These are phyloP conservation scores for Lysandra bellargus DNA, from an alignment of 2,888 invertebrate species.

Conservation along the genomic window DNA sequence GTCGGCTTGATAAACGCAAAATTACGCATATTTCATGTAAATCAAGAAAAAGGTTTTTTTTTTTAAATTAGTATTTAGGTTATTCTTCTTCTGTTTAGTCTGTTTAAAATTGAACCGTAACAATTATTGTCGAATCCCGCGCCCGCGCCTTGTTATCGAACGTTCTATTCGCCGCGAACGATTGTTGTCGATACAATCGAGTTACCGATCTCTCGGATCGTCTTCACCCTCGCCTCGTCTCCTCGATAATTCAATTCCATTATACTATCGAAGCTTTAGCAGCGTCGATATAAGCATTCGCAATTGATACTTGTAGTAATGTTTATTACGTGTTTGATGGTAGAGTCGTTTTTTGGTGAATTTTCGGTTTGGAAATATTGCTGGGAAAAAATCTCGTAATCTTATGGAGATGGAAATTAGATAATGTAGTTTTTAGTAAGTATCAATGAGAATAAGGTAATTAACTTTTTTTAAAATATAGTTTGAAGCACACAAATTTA, in stretches of 20 bases:
- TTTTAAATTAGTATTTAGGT: not conserved
- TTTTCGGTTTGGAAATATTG: not conserved
- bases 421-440: too few relatives aligned
- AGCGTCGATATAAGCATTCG: constrained; percentile 23
- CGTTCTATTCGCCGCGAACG: constrained; percentile 52
- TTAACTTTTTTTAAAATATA: too few relatives aligned
- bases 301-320: not conserved
- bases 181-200: constrained; percentile 76
- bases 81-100: constrained; percentile 45
- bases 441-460: too few relatives aligned
- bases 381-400: too few relatives aligned
- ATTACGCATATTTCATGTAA: too few relatives aligned
- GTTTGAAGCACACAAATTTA: too few relatives aligned
- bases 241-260: constrained; percentile 78
- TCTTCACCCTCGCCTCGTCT: constrained; percentile 61
- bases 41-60: too few relatives aligned
- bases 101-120: constrained; percentile 59
- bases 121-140: constrained; percentile 55
- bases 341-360: not conserved
- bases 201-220: constrained; percentile 63
- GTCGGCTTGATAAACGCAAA: too few relatives aligned
- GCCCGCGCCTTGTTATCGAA: constrained; percentile 40
- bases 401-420: too few relatives aligned
- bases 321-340: not conserved
- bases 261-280: constrained; percentile 67